Evolutionary conservation across 1,140 invertebrate species (phyloP).

Genomic region (Brachionus manjavacas): DNA sequence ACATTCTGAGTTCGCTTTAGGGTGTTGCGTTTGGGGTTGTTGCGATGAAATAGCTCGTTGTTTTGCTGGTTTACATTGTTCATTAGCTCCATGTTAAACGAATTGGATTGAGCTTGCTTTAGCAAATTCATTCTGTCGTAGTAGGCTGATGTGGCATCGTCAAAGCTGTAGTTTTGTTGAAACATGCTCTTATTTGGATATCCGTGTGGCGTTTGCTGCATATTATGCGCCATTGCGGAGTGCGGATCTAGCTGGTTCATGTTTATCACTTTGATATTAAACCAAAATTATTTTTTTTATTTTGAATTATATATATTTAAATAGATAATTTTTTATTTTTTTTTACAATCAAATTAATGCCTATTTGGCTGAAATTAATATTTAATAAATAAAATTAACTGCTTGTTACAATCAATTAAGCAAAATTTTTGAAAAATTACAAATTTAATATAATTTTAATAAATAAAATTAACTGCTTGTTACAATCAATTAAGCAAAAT

Average conservation of each 20-base stretch:
- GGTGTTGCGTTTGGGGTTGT: conserved; percentile 22
- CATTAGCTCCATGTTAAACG: conserved; percentile 7
- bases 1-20: not conserved
- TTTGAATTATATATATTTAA: too few relatives aligned
- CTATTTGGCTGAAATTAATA: too few relatives aligned
- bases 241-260: conserved; percentile 1
- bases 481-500: too few relatives aligned
- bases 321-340: too few relatives aligned
- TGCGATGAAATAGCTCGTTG: not conserved
- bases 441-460: too few relatives aligned
- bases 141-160: conserved; percentile 4
- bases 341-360: too few relatives aligned
- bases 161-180: conserved; percentile 36
- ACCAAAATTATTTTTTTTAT: too few relatives aligned
- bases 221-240: not conserved
- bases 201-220: not conserved
- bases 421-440: too few relatives aligned
- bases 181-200: not conserved
- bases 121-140: not conserved
- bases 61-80: not conserved
- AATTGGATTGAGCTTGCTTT: conserved; percentile 26
- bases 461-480: too few relatives aligned
- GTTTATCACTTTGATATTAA: not conserved
- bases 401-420: too few relatives aligned
- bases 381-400: too few relatives aligned